Percentiles rank a stretch among this genome's conserved stretches.
Conservation (phyloP, 2,888 invertebrate genomes). For the Tanytarsus gracilentus region DNA sequence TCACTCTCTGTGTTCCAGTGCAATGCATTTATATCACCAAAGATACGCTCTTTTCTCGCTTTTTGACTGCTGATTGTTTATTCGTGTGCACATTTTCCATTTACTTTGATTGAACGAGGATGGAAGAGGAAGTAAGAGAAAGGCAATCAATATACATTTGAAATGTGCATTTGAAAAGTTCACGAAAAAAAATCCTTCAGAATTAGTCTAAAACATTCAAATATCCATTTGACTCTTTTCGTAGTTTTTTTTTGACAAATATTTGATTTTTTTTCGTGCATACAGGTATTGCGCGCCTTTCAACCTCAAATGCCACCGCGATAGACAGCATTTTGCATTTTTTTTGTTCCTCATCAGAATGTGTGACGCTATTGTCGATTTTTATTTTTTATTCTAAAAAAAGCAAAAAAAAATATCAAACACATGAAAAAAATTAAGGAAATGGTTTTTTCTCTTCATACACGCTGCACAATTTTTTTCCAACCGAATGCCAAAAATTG, state of each 20-base stretch:
- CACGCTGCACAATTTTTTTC: conserved; percentile 16
- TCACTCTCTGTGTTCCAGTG: neutral
- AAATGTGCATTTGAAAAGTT: conserved; percentile 12
- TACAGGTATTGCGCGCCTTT: neutral
- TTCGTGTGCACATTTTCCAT: too few species aligned
- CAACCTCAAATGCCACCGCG: conserved; percentile 14
- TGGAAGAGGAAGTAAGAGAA: neutral
- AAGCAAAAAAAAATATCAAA: neutral
- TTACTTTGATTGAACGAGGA: neutral
- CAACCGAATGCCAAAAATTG: conserved; percentile 9
- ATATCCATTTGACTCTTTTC: too few species aligned
- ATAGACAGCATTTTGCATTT: neutral
- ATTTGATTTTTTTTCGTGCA: conserved; percentile 16
- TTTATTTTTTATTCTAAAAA: neutral
- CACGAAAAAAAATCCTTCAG: neutral
- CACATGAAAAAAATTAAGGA: conserved; percentile 15
- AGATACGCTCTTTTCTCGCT: conserved; percentile 9
- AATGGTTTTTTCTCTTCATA: conserved; percentile 15
- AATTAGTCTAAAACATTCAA: neutral
- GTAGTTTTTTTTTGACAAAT: conserved; percentile 23
- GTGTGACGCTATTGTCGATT: conserved; percentile 15
- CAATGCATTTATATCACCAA: conserved; percentile 1
- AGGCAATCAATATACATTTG: neutral
- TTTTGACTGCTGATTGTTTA: conserved; percentile 23
- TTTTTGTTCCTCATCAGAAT: conserved; percentile 6